Conservation (phyloP, 2,888 invertebrate species). For the Metacarcinus magister region DNA sequence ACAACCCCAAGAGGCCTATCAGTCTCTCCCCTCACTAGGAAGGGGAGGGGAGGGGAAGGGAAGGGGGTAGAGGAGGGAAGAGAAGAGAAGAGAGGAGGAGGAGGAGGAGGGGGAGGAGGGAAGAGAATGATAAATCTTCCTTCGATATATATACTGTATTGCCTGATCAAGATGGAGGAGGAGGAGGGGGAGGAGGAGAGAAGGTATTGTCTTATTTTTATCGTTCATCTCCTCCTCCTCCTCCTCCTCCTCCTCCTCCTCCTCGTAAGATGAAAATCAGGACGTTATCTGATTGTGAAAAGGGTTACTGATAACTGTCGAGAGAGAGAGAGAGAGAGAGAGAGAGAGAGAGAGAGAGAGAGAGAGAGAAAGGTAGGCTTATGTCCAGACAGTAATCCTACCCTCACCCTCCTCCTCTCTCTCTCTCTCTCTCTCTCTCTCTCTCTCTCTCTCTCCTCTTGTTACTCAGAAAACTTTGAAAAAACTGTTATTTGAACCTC, state of each 20-base stretch:
- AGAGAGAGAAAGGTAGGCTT: slow-evolving; percentile 5
- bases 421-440: slow-evolving; percentile 50
- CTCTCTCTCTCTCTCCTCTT: slow-evolving; percentile 27
- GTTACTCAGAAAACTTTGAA: not conserved
- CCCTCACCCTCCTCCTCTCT: not conserved
- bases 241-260: not conserved
- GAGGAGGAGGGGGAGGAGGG: not conserved
- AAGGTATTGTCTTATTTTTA: not conserved
- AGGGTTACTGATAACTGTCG: not conserved
- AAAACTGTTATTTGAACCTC: too few relatives aligned
- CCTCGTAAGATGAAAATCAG: slow-evolving; percentile 44
- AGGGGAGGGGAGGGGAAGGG: not conserved
- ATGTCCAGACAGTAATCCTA: too few relatives aligned
- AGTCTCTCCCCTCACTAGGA: too few relatives aligned
- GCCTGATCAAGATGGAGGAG: too few relatives aligned
- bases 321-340: not conserved
- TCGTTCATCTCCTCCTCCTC: not conserved
- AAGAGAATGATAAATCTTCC: too few relatives aligned
- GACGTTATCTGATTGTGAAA: not conserved
- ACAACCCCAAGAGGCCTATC: too few relatives aligned
- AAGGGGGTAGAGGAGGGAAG: not conserved
- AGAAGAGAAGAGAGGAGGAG: too few relatives aligned
- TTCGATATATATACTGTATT: too few relatives aligned
- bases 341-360: slow-evolving; percentile 6
- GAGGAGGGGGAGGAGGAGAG: too few relatives aligned